These are phyloP conservation scores for Ciona savignyi DNA, from an alignment of 23 tunicate species.

Conservation along the genomic window DNA sequence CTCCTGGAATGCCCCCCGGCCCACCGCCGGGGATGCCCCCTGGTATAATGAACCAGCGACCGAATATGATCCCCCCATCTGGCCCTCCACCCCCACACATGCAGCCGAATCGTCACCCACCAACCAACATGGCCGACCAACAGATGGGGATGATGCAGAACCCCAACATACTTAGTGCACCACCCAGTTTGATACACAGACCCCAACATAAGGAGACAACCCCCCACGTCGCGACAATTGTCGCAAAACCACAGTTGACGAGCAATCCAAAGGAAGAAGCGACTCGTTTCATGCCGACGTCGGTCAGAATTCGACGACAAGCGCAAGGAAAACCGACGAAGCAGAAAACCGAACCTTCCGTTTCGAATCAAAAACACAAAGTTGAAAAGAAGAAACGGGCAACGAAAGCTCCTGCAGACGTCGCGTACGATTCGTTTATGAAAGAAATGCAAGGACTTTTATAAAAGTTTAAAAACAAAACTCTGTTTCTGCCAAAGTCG, in stretches of 20 bases:
- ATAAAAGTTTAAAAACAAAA: conserved; percentile 13
- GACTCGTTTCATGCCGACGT: conserved; percentile 90
- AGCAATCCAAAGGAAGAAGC: conserved; percentile 56
- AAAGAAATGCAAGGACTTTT: conserved; percentile 87
- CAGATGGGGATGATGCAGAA: conserved; percentile 23
- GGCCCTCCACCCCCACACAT: conserved; percentile 49
- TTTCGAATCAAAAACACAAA: conserved; percentile 16
- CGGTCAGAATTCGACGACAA: conserved; percentile 62
- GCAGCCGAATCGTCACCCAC: conserved; percentile 8
- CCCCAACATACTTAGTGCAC: conserved; percentile 79
- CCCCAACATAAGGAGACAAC: conserved; percentile 44
- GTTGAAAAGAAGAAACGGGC: conserved; percentile 44
- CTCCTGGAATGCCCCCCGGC: conserved; percentile 94
- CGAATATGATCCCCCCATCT: conserved; percentile 54
- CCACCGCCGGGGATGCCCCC: conserved; percentile 93
- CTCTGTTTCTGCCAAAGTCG: too few species aligned
- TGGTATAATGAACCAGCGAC: conserved; percentile 22
- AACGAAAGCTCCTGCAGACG: conserved; percentile 56
- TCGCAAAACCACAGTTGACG: conserved; percentile 77
- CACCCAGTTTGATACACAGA: conserved; percentile 77
- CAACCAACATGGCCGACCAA: background rate
- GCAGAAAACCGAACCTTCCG: background rate
- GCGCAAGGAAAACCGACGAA: conserved; percentile 9
- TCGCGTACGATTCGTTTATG: conserved; percentile 95
- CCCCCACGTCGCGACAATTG: conserved; percentile 53